Evolutionary conservation across 2,113 vertebrate species (phyloP), one percentile per base, ranked within the genome.

Genomic region (Aphyosemion australe): DNA sequence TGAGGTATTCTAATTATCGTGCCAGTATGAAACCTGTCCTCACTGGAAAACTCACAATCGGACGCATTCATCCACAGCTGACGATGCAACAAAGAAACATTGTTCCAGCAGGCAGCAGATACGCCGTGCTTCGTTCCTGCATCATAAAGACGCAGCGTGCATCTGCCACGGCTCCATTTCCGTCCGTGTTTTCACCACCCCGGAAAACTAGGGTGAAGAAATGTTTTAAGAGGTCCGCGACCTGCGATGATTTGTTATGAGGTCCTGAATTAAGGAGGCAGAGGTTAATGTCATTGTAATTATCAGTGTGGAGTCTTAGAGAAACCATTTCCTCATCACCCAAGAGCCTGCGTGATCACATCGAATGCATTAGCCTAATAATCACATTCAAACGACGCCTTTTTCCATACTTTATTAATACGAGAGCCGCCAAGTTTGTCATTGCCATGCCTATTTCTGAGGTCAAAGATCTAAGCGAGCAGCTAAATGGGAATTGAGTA

Each of bases 211-310:
- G 61, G 60, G 74, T 68, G 75, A 74, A 76, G 71, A 78, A 84
- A 83, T 76, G 53, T 71, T 87, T 56, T 20, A 54, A 71, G 60
- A 80, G 74, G 79, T 66, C 74, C 58, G 12, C 49, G 81, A 83
- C 81, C 84, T 76, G 67, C 72, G 72, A 84, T 82, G 80, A 86
- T 86, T 86, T 80, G 57, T 76, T 68, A 71, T 58, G 76, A 87
- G 82, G 65, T 61, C 78, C 68, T 85, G 80, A 90, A 88, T 88
- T 85, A 89, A 83, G 73, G 79, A 87, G 90, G 80, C 88, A 92
- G 87, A 93, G 90, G 91, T 92, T 93, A 93, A 93, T 90, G 84
- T 86, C 87, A 83, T 89, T 90, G 87, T 89, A 91, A 92, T 93
- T 91, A 89, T 85, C 76, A 88, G 86, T 84, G 83, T 82, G 59